Evolutionary conservation across 2,113 vertebrate species (phyloP).

Genomic region (Sarotherodon lohbergeri): DNA sequence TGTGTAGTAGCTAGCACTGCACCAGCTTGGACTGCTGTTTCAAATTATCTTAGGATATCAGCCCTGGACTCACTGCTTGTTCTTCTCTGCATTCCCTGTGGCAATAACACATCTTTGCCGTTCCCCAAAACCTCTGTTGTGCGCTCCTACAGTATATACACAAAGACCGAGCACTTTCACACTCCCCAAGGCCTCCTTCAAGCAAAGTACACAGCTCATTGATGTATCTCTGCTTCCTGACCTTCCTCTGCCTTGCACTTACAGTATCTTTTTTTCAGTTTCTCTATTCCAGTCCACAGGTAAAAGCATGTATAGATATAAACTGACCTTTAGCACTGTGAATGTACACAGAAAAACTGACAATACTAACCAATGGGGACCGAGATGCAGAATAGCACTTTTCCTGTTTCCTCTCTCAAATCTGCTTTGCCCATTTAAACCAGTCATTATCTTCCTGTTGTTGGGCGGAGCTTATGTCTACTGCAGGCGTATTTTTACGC

Average conservation of each 20-base stretch:
- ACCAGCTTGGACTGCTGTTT: neutral
- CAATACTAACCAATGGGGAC: neutral
- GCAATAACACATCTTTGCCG: neutral
- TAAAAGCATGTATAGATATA: neutral
- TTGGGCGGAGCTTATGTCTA: slow-evolving; percentile 5
- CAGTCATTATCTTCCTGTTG: neutral
- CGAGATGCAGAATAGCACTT: neutral
- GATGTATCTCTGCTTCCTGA: neutral
- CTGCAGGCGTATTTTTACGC: slow-evolving; percentile 40
- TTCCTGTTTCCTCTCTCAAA: slow-evolving; percentile 1
- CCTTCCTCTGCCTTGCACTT: neutral
- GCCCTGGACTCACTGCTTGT: neutral
- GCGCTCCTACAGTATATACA: neutral
- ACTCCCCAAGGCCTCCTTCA: neutral
- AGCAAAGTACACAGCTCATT: neutral
- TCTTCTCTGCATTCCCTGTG: neutral
- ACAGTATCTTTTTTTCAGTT: neutral
- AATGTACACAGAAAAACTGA: neutral
- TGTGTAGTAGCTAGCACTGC: neutral
- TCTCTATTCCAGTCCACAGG: neutral
- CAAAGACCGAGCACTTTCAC: neutral
- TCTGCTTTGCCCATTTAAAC: slow-evolving; percentile 4
- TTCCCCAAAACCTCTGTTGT: neutral
- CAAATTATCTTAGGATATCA: neutral
- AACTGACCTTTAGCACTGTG: neutral